Conservation (phyloP, 2,113 vertebrate genomes). For the Rissa tridactyla region DNA sequence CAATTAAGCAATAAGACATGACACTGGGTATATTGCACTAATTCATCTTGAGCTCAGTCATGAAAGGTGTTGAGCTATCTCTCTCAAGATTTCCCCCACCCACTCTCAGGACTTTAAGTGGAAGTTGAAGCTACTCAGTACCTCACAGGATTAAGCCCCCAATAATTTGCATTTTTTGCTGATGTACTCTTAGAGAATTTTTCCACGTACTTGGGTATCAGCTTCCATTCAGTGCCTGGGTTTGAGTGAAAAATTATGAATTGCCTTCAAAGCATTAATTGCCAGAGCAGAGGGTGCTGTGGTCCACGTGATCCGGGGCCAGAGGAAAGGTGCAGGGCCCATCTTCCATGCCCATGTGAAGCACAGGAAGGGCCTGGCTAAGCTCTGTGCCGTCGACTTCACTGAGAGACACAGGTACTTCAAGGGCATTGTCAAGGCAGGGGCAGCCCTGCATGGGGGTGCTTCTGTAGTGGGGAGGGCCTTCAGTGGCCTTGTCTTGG, state of each 20-base stretch:
- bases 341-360: not conserved
- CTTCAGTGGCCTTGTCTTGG: not conserved
- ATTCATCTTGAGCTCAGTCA: conserved; percentile 35
- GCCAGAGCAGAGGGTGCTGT: not conserved
- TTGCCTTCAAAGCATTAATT: not conserved
- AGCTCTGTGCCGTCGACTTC: not conserved
- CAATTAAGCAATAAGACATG: conserved; percentile 54
- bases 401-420: not conserved
- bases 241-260: not conserved
- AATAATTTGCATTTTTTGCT: not conserved
- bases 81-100: not conserved
- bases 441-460: not conserved
- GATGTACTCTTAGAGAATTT: not conserved
- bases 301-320: not conserved
- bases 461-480: not conserved
- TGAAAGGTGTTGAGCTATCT: not conserved
- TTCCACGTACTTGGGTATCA: not conserved
- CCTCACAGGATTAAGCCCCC: not conserved
- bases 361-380: not conserved
- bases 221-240: not conserved
- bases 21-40: conserved; percentile 33
- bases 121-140: not conserved
- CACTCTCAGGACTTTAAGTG: not conserved
- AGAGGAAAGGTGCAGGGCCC: not conserved
- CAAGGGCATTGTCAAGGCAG: not conserved